Conservation (phyloP, 92 coral and sea anemone genomes). For the Muricea muricata region DNA sequence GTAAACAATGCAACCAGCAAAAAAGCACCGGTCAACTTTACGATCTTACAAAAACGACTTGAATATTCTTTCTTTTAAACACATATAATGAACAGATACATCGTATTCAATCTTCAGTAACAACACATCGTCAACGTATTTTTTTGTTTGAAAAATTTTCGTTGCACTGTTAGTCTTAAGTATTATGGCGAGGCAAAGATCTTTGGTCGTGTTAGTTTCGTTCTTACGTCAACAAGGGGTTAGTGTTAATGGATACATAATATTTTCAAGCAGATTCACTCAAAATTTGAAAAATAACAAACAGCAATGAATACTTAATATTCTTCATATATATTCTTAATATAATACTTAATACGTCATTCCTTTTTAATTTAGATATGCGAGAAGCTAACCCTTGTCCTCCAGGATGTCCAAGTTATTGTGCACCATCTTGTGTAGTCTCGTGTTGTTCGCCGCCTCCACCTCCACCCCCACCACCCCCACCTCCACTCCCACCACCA, state of each 20-base stretch:
- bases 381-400: slow-evolving; percentile 99
- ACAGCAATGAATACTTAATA: too few species aligned
- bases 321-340: too few species aligned
- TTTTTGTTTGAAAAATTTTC: not conserved
- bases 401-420: slow-evolving; percentile 92
- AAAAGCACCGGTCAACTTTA: not conserved
- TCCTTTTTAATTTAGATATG: not conserved
- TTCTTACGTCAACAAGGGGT: too few species aligned
- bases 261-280: not conserved
- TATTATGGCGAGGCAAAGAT: too few species aligned
- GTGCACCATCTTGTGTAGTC: slow-evolving; percentile 96
- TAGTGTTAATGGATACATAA: too few species aligned
- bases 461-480: slow-evolving; percentile 99
- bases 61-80: too few species aligned
- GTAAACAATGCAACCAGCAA: not conserved
- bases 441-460: slow-evolving; percentile 99
- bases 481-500: slow-evolving; percentile 99
- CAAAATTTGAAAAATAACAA: not conserved
- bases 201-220: too few species aligned
- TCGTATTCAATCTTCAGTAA: too few species aligned
- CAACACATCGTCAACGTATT: not conserved
- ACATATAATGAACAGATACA: too few species aligned
- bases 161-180: too few species aligned
- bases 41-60: too few species aligned
- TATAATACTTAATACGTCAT: not conserved